A percentile compares a stretch with the other conserved stretches of the same genome.
Evolutionary conservation across 2,888 invertebrate species (phyloP).

Genomic region (Brachyptera putata): DNA sequence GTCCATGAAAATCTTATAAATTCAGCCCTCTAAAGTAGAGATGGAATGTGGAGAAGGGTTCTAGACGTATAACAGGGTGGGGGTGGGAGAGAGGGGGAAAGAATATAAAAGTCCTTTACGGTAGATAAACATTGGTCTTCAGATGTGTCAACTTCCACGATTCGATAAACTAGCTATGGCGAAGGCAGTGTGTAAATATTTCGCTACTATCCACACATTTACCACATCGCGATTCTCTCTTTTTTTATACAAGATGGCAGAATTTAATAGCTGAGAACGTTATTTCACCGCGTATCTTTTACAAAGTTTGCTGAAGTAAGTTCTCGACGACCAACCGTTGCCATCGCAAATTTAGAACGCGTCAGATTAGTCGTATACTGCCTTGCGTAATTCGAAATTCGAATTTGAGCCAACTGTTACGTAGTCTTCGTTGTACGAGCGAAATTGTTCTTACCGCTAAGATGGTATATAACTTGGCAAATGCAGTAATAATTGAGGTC

Average conservation of each 20-base stretch:
- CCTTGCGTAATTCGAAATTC: not conserved
- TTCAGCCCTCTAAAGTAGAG: constrained; percentile 1
- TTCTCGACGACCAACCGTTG: constrained; percentile 11
- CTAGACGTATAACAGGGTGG: no score
- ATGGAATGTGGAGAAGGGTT: no score
- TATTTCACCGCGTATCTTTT: constrained; percentile 17
- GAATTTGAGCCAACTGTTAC: constrained; percentile 14
- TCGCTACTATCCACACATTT: constrained; percentile 14
- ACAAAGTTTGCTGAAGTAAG: constrained; percentile 6
- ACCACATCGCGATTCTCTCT: no score
- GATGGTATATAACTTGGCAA: constrained; percentile 14
- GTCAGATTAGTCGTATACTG: constrained; percentile 20
- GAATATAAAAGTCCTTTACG: constrained; percentile 13
- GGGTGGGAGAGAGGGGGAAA: not conserved
- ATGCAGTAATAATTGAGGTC: constrained; percentile 19
- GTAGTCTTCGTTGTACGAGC: not conserved
- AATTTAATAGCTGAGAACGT: constrained; percentile 11
- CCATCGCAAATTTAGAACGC: constrained; percentile 10
- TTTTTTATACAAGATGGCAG: not conserved
- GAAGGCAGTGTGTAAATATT: constrained; percentile 10
- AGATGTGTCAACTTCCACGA: constrained; percentile 13
- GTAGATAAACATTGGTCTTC: constrained; percentile 15
- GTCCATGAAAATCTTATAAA: constrained; percentile 16
- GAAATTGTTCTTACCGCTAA: not conserved
- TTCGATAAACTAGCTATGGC: constrained; percentile 15